Evolutionary conservation across 2,888 invertebrate genomes (phyloP), one percentile per base, ranked within the genome.

Genomic region (Acrobasis repandana): DNA sequence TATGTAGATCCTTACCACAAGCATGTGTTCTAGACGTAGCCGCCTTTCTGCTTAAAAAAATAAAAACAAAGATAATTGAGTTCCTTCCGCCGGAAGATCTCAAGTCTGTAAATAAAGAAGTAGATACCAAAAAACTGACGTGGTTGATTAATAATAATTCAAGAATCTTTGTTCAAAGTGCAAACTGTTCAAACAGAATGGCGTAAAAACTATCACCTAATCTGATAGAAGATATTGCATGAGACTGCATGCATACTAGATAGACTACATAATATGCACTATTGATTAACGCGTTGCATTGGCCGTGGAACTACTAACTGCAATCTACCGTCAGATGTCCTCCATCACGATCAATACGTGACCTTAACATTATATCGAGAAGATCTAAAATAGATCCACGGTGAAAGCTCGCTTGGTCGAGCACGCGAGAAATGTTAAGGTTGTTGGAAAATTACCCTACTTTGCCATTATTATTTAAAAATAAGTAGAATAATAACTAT

Each of bases 291-390:
- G 61, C 60, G 58, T 73, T 73, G 77, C 77, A 79, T 59, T 79
- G 81, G 69, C 83, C 83, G 77, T 83, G 82, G 83, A 81, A 77
- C 66, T 65, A 62, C 65, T 38, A 64, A 65, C 63, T 51, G 61
- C 56, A 20, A 50, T 34, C 49, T 20, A 56, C 36, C 46, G 36
- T 38, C 14, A 9, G 9, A 11, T 28, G 14, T 51, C 15, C 46
- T 51, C 38, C 50, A 36, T 15, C 28, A 11, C 65, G 68, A 62
- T 15, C 57, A 6, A 67, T 67, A 69, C 63, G 61, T 56, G 54
- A 73, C 76, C 71, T 63, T 79, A 72, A 9, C 11, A 0, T 0
- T 0, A 1, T 48, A 15, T 3, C 0, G 11, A 51, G 67, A 72
- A 63, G 61, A 64, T 47, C 56, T n/a, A 63, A 46, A 67, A 64